Evolutionary conservation across 1,140 invertebrate species (phyloP).

Genomic region (Caenorhabditis remanei): DNA sequence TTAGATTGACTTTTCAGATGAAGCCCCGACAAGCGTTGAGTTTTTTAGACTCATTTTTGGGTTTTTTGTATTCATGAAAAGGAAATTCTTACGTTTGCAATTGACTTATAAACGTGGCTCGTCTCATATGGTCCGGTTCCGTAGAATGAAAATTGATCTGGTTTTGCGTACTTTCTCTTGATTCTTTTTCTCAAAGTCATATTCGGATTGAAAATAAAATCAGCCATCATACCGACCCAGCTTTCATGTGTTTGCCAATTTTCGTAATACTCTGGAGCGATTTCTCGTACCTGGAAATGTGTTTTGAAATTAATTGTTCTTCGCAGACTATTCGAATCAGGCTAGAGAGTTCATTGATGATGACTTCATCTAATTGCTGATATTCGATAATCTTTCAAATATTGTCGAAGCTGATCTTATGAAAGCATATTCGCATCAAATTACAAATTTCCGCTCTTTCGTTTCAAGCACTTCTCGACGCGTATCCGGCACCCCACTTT

Average conservation of each 20-base stretch:
- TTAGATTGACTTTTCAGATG: not conserved
- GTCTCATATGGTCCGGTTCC: constrained; percentile 73
- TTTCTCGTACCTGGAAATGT: constrained; percentile 85
- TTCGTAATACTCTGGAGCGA: constrained; percentile 96
- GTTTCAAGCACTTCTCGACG: constrained; percentile 30
- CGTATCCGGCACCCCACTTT: constrained; percentile 26
- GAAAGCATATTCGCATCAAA: constrained; percentile 42
- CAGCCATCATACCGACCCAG: constrained; percentile 92
- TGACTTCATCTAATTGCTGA: constrained; percentile 13
- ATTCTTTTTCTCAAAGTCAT: constrained; percentile 95
- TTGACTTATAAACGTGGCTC: constrained; percentile 70
- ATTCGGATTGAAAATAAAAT: constrained; percentile 94
- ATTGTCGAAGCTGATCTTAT: not conserved
- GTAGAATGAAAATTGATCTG: constrained; percentile 76
- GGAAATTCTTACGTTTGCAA: constrained; percentile 68
- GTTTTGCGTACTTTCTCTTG: constrained; percentile 82
- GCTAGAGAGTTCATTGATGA: not conserved
- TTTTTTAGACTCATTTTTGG: no score
- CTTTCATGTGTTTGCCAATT: constrained; percentile 92
- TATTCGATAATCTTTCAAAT: constrained; percentile 41
- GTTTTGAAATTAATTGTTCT: not conserved
- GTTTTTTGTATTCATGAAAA: no score
- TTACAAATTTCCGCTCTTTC: constrained; percentile 52
- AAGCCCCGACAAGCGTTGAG: not conserved
- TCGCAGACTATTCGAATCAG: not conserved